A percentile compares a stretch with the other conserved stretches of the same genome.
Evolutionary conservation across 2,113 vertebrate species (phyloP).

Genomic region (Porphyrio hochstetteri): DNA sequence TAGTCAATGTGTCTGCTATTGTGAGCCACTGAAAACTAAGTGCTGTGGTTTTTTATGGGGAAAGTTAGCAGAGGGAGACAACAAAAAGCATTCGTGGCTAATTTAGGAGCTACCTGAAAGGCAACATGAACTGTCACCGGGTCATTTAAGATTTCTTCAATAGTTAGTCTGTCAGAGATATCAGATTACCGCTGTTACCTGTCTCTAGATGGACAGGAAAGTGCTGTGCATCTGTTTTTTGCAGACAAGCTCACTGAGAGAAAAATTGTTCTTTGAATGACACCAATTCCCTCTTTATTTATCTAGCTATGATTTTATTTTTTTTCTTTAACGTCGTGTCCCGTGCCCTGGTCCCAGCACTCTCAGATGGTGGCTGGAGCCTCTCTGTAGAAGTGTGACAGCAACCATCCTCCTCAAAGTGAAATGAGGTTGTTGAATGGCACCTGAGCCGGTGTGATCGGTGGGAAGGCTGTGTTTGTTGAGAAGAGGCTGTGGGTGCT

Average conservation of each 20-base stretch:
- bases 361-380: not conserved
- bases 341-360: not conserved
- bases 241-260: not conserved
- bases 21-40: not conserved
- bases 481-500: accelerated
- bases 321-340: not conserved
- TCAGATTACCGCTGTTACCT: slow-evolving; percentile 5
- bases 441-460: accelerated
- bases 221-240: not conserved
- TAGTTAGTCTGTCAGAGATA: not conserved
- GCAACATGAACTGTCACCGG: not conserved
- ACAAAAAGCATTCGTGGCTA: not conserved
- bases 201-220: not conserved
- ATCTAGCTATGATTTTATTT: not conserved
- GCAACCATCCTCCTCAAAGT: not conserved
- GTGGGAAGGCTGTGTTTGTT: not conserved
- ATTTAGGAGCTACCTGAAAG: not conserved
- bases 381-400: not conserved
- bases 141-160: not conserved
- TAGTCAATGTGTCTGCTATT: not conserved
- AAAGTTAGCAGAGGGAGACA: not conserved
- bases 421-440: not conserved
- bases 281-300: slow-evolving; percentile 16
- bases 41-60: not conserved
- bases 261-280: slow-evolving; percentile 20